Percentiles rank a stretch among this genome's conserved stretches.
Conservation (phyloP, 2,888 invertebrate genomes). For the Erannis defoliaria region DNA sequence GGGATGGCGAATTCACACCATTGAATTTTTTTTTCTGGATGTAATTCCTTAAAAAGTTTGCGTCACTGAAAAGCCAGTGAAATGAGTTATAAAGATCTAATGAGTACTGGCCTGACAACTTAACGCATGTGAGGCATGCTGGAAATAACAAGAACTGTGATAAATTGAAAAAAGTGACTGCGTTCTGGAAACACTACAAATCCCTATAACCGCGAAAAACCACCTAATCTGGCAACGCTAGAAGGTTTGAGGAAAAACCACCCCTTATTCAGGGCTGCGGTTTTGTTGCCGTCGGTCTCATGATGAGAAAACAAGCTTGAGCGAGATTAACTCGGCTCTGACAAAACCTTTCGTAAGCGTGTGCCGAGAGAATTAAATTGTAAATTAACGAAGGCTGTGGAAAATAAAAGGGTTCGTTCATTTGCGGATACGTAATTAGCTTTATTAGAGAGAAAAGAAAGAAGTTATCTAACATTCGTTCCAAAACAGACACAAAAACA, state of each 20-base stretch:
- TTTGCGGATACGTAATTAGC: background rate
- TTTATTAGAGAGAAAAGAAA: background rate
- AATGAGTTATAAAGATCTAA: too few relatives aligned
- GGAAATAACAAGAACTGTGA: too few relatives aligned
- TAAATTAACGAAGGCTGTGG: background rate
- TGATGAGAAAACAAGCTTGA: constrained; percentile 23
- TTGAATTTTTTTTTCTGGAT: too few relatives aligned
- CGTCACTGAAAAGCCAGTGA: too few relatives aligned
- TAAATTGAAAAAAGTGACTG: background rate
- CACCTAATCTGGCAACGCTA: background rate
- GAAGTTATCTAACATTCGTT: background rate
- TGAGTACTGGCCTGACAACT: too few relatives aligned
- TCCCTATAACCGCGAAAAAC: background rate
- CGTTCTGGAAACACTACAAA: background rate
- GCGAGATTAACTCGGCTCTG: constrained; percentile 23
- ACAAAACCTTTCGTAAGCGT: constrained; percentile 3
- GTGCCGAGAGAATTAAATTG: constrained; percentile 10
- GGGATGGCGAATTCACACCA: too few relatives aligned
- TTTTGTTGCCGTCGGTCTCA: constrained; percentile 20
- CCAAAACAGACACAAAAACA: constrained; percentile 1
- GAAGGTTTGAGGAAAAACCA: constrained; percentile 25
- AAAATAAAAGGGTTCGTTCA: background rate
- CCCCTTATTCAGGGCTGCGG: constrained; percentile 24
- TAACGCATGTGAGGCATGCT: too few relatives aligned
- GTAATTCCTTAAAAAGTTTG: too few relatives aligned